Evolutionary conservation across 2,888 invertebrate species (phyloP).

Genomic region (Drosophila diplacantha): DNA sequence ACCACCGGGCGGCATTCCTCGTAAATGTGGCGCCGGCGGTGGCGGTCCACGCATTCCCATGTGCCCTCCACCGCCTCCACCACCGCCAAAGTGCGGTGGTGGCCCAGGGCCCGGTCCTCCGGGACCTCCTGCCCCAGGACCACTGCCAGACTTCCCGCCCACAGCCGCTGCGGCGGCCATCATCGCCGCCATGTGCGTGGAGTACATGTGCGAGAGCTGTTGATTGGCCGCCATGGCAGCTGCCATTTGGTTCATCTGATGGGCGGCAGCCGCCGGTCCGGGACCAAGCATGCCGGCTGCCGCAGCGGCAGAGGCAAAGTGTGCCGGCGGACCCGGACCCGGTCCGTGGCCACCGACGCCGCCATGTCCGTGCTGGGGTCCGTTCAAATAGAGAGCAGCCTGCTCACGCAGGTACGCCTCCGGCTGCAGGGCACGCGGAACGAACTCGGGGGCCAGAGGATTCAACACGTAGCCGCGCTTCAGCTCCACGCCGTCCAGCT

Average conservation of each 20-base stretch:
- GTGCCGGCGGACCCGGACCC: constrained; percentile 49
- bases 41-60: constrained; percentile 70
- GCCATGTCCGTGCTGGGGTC: constrained; percentile 45
- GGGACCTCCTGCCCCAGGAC: constrained; percentile 52
- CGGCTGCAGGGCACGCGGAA: constrained; percentile 81
- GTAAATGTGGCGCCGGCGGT: constrained; percentile 71
- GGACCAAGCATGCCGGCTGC: constrained; percentile 60
- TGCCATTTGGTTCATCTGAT: constrained; percentile 72
- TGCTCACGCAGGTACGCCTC: constrained; percentile 79
- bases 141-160: constrained; percentile 57
- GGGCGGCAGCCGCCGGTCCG: constrained; percentile 51
- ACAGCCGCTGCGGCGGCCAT: constrained; percentile 60
- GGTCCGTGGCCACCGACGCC: constrained; percentile 34
- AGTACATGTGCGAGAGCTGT: constrained; percentile 70
- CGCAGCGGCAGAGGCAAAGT: constrained; percentile 41
- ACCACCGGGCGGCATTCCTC: constrained; percentile 61
- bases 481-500: constrained; percentile 85
- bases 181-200: constrained; percentile 72
- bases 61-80: constrained; percentile 29
- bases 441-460: constrained; percentile 88
- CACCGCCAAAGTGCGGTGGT: constrained; percentile 53
- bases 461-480: constrained; percentile 88
- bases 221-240: constrained; percentile 68
- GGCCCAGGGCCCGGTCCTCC: constrained; percentile 50
- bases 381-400: constrained; percentile 73